Base-by-base conservation (phyloP, 2,888 invertebrate genomes). In the Malthinus seriepunctatus region DNA sequence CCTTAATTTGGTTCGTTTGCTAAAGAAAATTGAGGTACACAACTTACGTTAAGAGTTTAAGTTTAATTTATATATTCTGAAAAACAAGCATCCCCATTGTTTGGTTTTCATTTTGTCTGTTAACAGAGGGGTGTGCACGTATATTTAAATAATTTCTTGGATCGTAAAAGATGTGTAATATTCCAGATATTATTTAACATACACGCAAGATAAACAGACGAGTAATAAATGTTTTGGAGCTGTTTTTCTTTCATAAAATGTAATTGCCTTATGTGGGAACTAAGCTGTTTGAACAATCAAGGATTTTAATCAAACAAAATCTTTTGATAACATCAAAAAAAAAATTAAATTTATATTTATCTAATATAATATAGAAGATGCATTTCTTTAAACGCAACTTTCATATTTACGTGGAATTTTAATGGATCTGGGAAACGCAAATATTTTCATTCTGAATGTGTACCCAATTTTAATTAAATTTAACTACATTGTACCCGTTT, bases 31-130 rank as follows among this genome's bases (percentile, higher is more conserved):
- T 23, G 15, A 42, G 15, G 23, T 42, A 42, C 39, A 15, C 23
- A 15, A 42, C 23, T 42, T 15, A 42, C 39, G 15, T 42, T 23
- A 42, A 15, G 15, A 14, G 39, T 50, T 61, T 61, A 58, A 55
- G 58, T 63, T 63, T 65, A 66, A 67, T 68, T 66, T 68, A 63
- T 67, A 68, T 68, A 67, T 68, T 64, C 59, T 51, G 57, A 51
- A 59, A 65, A 62, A 65, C 58, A 63, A 60, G 62, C 63, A 60
- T 67, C 67, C 68, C 68, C 63, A 68, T 69, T 74, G 74, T 76
- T 75, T 74, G 69, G 73, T 72, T 75, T 76, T 72, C 73, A 75
- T 75, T 76, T 59, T 74, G 73, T 72, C 71, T 68, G 63, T 64
- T 61, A 70, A 68, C 69, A 63, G 70, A 67, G 71, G 67, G 69